Evolutionary conservation across 1,140 invertebrate species (phyloP).

Genomic region (Cyclargus thomasi): DNA sequence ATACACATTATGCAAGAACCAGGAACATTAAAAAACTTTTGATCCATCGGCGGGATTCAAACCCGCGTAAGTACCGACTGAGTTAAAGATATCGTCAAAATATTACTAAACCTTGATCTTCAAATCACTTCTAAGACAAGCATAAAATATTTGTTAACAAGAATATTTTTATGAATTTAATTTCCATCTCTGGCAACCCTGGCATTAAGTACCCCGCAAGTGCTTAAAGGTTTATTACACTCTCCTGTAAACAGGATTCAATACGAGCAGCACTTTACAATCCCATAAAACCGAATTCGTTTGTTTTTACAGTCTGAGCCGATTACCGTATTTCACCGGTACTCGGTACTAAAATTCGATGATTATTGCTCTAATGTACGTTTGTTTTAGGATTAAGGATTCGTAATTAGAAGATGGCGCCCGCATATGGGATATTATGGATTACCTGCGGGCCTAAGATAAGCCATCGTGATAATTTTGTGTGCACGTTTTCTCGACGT

Average conservation of each 20-base stretch:
- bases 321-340: background rate
- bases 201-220: background rate
- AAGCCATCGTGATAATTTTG: too few species aligned
- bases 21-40: too few species aligned
- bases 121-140: too few species aligned
- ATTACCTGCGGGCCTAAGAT: too few species aligned
- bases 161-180: background rate
- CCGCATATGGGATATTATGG: too few species aligned
- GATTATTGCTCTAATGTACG: background rate
- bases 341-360: background rate
- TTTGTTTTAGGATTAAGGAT: background rate
- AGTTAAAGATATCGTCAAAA: too few species aligned
- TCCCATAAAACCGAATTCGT: background rate
- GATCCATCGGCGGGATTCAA: too few species aligned
- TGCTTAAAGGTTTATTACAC: background rate
- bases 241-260: background rate
- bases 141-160: too few species aligned
- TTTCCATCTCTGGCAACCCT: background rate
- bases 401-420: background rate
- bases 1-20: too few species aligned
- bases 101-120: too few species aligned
- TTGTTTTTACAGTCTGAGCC: background rate
- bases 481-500: too few species aligned
- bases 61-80: too few species aligned
- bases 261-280: background rate